Base-by-base conservation (phyloP, 1,140 invertebrate species). In the Leguminivora glycinivorella region DNA sequence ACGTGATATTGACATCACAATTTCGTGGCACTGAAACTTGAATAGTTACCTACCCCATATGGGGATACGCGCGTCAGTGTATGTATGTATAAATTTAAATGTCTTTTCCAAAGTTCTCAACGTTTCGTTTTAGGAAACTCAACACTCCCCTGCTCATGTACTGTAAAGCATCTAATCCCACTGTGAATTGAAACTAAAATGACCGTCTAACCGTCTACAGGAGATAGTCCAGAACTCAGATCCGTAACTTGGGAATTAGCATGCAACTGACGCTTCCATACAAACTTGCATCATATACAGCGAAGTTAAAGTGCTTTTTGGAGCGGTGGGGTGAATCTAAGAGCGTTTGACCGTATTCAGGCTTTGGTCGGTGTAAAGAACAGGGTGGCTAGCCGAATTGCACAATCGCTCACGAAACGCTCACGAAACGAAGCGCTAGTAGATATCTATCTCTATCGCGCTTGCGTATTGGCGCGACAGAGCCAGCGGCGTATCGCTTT, bases 191-290 rank as follows among this genome's bases (percentile, higher is more conserved):
- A 17, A 63, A 63, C 58, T 63, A 63, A 63, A 63, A 63, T 63
- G 29, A 63, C 58, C 58, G 58, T 63, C 58, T 34, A 63, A 63
- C 58, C 47, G 47, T 22, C 47, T 29, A 63, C 29, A 17, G 26
- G 25, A 63, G 56, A 63, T 29, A 63, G 58, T 29, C 25, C 5
- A 29, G 4, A 63, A 63, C 58, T 63, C 58, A 63, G 58, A n/a
- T 9, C 58, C 25, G 58, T 17, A 63, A 63, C 58, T 63, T 34
- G 58, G 58, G 58, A 63, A 63, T 63, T 63, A 63, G 58, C 58
- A 63, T 63, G 56, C 56, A 60, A 22, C 47, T 17, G 19, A 52
- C 19, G n/a, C 2, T 52, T 19, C 22, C 4, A 22, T 10, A 52
- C 47, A 31, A 63, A 63, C 26, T 29, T 63, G 58, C 14, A 17